A percentile compares a stretch with the other conserved stretches of the same genome.
Evolutionary conservation across 1,140 invertebrate genomes (phyloP).

Genomic region (Aporrectodea caliginosa): DNA sequence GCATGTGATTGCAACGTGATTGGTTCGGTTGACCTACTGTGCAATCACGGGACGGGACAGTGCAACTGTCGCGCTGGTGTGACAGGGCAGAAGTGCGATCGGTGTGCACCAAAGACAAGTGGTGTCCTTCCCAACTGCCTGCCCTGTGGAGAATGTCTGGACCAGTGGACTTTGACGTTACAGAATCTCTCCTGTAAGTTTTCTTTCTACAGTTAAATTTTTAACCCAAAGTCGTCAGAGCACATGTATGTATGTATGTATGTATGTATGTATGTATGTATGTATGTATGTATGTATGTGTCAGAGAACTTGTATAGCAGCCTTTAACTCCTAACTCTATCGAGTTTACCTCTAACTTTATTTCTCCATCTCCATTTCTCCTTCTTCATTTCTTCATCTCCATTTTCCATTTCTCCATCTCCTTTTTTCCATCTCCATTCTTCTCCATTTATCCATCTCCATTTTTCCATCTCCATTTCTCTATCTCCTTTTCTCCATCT

Average conservation of each 20-base stretch:
- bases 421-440: no score
- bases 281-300: background rate
- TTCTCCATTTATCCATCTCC: no score
- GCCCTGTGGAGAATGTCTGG: background rate
- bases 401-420: no score
- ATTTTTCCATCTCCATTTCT: no score
- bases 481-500: no score
- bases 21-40: background rate
- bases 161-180: background rate
- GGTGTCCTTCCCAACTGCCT: background rate
- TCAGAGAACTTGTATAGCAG: background rate
- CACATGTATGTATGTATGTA: background rate
- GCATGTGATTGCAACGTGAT: slow-evolving; percentile 79
- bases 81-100: slow-evolving; percentile 22
- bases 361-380: background rate
- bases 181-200: background rate
- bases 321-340: background rate
- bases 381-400: background rate
- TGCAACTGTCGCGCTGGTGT: slow-evolving; percentile 10
- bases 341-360: background rate
- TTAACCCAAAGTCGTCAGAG: background rate
- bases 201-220: no score
- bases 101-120: background rate
- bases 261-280: background rate
- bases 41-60: background rate